phyloP scores from a whole-genome alignment of 2,888 invertebrate species.

The Hofmannophila pseudospretella region DNA sequence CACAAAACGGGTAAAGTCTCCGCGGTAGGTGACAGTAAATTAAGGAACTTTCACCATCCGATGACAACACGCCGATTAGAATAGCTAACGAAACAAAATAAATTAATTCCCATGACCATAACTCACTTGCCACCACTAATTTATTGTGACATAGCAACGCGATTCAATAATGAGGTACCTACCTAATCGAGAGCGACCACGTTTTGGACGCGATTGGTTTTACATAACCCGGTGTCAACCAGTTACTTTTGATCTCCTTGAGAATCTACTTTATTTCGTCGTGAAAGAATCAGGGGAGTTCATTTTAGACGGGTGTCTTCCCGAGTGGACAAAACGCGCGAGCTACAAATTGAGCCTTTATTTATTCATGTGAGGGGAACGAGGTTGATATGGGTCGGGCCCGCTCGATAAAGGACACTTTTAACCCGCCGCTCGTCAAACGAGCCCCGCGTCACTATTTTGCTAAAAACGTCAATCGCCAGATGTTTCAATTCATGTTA shows the following conservation, averaged over 20 bases:
- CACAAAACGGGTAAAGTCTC: background rate
- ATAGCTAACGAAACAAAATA: constrained; percentile 3
- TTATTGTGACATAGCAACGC: constrained; percentile 22
- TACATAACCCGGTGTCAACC: constrained; percentile 42
- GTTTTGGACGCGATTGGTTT: constrained; percentile 39
- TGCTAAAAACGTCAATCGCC: constrained; percentile 35
- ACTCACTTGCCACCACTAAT: constrained; percentile 1
- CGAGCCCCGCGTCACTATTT: constrained; percentile 41
- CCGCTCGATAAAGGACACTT: constrained; percentile 65
- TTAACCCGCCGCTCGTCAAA: constrained; percentile 46
- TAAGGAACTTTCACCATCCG: background rate
- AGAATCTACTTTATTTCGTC: constrained; percentile 20
- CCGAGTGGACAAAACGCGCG: constrained; percentile 46
- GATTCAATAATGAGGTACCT: constrained; percentile 29
- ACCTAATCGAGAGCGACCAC: constrained; percentile 32
- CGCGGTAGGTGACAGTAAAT: constrained; percentile 6
- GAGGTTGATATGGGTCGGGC: constrained; percentile 71
- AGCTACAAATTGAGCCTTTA: constrained; percentile 73
- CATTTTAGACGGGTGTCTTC: constrained; percentile 52
- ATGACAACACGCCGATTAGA: constrained; percentile 1
- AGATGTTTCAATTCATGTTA: constrained; percentile 8
- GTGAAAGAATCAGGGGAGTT: constrained; percentile 30
- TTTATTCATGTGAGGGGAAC: constrained; percentile 71
- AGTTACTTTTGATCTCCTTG: constrained; percentile 31
- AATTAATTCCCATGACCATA: constrained; percentile 2